Evolutionary conservation across 2,888 invertebrate species (phyloP), one percentile per base, ranked within the genome.

Genomic region (Chironomus tentans): DNA sequence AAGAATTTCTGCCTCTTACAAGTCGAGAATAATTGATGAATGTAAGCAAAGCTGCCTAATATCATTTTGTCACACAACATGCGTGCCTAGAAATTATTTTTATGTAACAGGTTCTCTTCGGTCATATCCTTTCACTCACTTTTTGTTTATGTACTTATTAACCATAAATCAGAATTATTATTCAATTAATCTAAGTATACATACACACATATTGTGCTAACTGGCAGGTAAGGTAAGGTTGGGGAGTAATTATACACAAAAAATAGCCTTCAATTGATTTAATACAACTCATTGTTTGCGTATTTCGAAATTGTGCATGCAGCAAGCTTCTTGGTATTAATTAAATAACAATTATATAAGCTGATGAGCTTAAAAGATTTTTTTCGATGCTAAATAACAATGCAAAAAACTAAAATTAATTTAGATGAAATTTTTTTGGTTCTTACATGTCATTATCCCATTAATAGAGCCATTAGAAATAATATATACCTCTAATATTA

Each of bases 161-260:
- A 24, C 18, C 65, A 65, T 65, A 65, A 65, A 65, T 65, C 65
- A 65, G 24, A 65, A 65, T 65, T 65, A 65, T 65, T 65, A 65
- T 65, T 65, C 65, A 65, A 65, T 65, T 65, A 65, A 65, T 65
- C 65, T 24, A 56, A 24, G 65, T 24, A 65, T 65, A 24, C 13
- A 38, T 38, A 10, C 10, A 38, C 38, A 38, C 10, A 38, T 38
- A 38, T 38, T 38, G 38, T 38, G 38, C 10, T 38, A 38, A 38
- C 38, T 38, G 38, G 38, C 38, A 38, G 38, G 38, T 38, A 65
- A 65, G 21, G 65, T 21, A 24, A 56, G 18, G 56, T 56, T 18
- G 56, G 7, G 56, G 38, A 38, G 56, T 56, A 56, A 56, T 56
- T 56, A 56, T 56, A 56, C 56, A 50, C 50, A n/a, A 50, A 50